These are phyloP conservation scores for Orthosia cruda DNA, from an alignment of 2,888 invertebrate genomes.

Conservation along the genomic window DNA sequence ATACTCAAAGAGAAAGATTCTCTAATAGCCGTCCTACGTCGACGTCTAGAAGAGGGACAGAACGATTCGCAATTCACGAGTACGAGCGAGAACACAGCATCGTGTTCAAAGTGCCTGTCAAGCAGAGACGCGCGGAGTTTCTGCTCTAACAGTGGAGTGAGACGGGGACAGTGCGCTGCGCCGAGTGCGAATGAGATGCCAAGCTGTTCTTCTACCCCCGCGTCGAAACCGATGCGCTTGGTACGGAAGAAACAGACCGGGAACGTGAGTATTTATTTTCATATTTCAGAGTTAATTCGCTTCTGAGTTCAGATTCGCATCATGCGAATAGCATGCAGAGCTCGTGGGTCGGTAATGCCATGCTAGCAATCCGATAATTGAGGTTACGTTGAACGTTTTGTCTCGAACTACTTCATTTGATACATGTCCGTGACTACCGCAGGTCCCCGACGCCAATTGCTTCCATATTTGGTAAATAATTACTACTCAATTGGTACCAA, in stretches of 20 bases:
- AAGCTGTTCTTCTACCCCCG: slow-evolving; percentile 76
- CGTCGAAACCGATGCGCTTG: slow-evolving; percentile 70
- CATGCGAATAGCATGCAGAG: too few species aligned
- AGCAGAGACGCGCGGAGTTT: slow-evolving; percentile 58
- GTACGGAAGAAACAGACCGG: slow-evolving; percentile 71
- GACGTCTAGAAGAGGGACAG: slow-evolving; percentile 61
- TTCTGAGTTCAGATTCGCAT: too few species aligned
- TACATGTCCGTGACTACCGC: too few species aligned
- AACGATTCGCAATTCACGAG: slow-evolving; percentile 41
- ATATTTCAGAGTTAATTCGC: too few species aligned
- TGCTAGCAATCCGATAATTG: too few species aligned
- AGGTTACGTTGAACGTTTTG: too few species aligned
- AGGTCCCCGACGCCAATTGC: too few species aligned
- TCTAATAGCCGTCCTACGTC: slow-evolving; percentile 71
- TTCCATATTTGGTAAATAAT: too few species aligned
- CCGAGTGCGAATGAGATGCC: slow-evolving; percentile 75
- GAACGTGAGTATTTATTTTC: slow-evolving; percentile 63
- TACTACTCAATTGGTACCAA: too few species aligned
- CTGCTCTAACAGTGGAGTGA: slow-evolving; percentile 54
- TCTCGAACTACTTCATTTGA: too few species aligned
- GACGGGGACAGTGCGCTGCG: slow-evolving; percentile 35
- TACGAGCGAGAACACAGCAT: slow-evolving; percentile 62
- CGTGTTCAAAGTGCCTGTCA: slow-evolving; percentile 67
- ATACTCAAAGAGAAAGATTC: slow-evolving; percentile 78
- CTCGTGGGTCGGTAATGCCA: too few species aligned